Evolutionary conservation across 2,888 invertebrate species (phyloP).

Genomic region (Tiliacea citrago): DNA sequence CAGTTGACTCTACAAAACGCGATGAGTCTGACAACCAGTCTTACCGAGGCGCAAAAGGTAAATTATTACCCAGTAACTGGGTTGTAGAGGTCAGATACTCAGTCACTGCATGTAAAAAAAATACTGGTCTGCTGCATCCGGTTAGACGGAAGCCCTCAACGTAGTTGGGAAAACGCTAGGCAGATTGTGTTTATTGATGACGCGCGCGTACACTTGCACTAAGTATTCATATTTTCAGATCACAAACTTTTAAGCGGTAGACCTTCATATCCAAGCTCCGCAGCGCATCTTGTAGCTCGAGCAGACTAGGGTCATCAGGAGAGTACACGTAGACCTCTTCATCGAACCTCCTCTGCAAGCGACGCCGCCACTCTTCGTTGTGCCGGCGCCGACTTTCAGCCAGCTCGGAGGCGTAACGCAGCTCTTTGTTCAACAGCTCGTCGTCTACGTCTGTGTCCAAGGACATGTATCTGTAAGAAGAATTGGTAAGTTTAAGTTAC

Average conservation of each 20-base stretch:
- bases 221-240: conserved; percentile 2
- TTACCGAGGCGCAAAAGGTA: neutral
- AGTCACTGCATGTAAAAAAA: neutral
- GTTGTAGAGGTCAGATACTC: neutral
- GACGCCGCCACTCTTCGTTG: conserved; percentile 77
- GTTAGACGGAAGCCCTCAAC: neutral
- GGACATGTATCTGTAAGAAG: conserved; percentile 18
- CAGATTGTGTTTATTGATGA: neutral
- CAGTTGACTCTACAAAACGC: neutral
- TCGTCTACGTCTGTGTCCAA: conserved; percentile 55
- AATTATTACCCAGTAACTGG: neutral
- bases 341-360: conserved; percentile 80
- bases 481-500: neutral
- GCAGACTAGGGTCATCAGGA: conserved; percentile 80
- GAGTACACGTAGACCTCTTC: conserved; percentile 82
- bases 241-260: conserved; percentile 46
- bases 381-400: conserved; percentile 61
- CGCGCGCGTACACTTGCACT: conserved; percentile 11
- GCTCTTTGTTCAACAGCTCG: conserved; percentile 62
- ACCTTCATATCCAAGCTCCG: conserved; percentile 73
- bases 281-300: conserved; percentile 79
- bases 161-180: neutral
- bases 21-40: neutral
- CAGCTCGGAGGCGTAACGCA: conserved; percentile 58
- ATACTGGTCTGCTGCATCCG: too few species aligned